These are phyloP conservation scores for Drosophila seclusa DNA, from an alignment of 2,888 invertebrate species.

Conservation along the genomic window DNA sequence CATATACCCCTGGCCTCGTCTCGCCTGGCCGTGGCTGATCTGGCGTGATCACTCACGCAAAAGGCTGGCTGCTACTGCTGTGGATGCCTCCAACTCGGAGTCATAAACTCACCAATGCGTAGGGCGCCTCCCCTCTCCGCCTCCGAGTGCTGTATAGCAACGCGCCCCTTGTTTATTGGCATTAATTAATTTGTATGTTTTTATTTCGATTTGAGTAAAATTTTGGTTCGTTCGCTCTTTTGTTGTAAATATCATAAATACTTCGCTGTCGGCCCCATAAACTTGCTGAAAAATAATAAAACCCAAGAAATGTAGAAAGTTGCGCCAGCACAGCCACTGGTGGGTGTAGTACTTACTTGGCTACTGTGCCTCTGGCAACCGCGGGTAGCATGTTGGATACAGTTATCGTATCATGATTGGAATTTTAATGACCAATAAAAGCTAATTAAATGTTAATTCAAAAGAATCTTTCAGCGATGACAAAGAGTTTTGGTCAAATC, in stretches of 20 bases:
- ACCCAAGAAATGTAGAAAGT: conserved; percentile 61
- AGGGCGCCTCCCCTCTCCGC: conserved; percentile 46
- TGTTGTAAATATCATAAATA: conserved; percentile 78
- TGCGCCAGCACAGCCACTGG: conserved; percentile 36
- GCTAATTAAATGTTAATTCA: conserved; percentile 64
- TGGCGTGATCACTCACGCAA: conserved; percentile 65
- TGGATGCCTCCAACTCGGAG: conserved; percentile 36
- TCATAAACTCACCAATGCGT: conserved; percentile 66
- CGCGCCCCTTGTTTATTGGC: conserved; percentile 67
- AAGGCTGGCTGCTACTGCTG: conserved; percentile 42
- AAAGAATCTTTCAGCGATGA: conserved; percentile 19
- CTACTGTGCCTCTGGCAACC: conserved; percentile 31
- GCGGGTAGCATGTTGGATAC: conserved; percentile 26
- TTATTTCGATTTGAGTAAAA: conserved; percentile 73
- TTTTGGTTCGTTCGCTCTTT: conserved; percentile 50
- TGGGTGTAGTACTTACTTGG: conserved; percentile 52
- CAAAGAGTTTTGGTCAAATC: conserved; percentile 21
- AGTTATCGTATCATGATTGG: conserved; percentile 57
- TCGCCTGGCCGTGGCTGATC: conserved; percentile 27
- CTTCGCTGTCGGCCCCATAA: conserved; percentile 65
- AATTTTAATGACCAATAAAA: conserved; percentile 75
- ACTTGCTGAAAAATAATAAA: conserved; percentile 66
- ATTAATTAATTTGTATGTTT: conserved; percentile 80
- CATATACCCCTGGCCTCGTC: not conserved
- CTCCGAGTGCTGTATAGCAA: conserved; percentile 6